These are phyloP conservation scores for Saccostrea glomerata DNA, from an alignment of 1,140 invertebrate genomes.

Conservation along the genomic window DNA sequence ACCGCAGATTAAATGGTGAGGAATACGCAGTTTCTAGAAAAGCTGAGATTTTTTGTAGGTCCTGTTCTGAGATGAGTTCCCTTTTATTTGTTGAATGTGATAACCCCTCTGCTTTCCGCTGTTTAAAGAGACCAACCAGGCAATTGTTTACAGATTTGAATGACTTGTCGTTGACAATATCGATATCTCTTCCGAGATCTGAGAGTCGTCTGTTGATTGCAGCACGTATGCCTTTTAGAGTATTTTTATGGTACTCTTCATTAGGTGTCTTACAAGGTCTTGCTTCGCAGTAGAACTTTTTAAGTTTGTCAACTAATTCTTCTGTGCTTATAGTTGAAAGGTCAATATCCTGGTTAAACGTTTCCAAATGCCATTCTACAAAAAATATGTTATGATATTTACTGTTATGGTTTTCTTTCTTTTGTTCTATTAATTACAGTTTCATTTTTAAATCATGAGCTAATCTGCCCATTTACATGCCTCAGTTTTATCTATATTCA, in stretches of 20 bases:
- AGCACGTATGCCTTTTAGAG: constrained; percentile 8
- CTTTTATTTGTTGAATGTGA: constrained; percentile 32
- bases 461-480: no score
- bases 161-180: constrained; percentile 17
- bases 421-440: no score
- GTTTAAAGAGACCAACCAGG: constrained; percentile 14
- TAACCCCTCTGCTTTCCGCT: background rate
- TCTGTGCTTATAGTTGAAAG: no score
- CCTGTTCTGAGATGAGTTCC: background rate
- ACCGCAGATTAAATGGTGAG: background rate
- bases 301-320: background rate
- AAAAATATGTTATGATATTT: no score
- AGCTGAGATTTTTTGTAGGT: background rate
- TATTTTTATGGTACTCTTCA: constrained; percentile 34
- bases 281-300: constrained; percentile 36
- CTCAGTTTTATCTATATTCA: no score
- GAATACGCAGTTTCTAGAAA: constrained; percentile 7
- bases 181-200: constrained; percentile 20
- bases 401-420: no score
- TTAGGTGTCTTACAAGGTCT: background rate
- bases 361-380: no score
- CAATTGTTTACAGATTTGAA: constrained; percentile 21
- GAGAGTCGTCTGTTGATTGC: background rate
- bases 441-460: no score
- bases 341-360: no score